These are phyloP conservation scores for Anarhynchus alexandrinus DNA, from an alignment of 2,113 vertebrate species.

Conservation along the genomic window DNA sequence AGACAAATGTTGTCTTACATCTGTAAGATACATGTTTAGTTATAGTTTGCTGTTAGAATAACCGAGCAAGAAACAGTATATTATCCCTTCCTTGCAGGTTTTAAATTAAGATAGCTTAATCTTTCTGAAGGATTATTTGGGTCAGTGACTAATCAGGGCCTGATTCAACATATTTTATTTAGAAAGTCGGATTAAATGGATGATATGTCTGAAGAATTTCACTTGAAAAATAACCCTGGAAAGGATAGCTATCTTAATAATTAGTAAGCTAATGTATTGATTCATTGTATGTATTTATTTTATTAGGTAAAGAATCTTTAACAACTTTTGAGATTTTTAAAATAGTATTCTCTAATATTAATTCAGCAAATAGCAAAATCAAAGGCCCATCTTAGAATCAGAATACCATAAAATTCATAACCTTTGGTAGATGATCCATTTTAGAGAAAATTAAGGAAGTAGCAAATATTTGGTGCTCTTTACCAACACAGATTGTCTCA, in stretches of 20 bases:
- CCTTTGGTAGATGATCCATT: neutral
- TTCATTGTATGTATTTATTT: neutral
- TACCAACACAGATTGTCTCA: conserved; percentile 22
- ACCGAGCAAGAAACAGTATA: neutral
- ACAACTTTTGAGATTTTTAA: neutral
- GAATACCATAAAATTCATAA: neutral
- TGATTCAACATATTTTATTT: conserved; percentile 8
- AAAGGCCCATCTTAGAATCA: neutral
- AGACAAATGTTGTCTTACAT: neutral
- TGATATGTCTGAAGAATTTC: neutral
- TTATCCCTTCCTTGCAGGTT: neutral
- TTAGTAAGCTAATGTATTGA: neutral
- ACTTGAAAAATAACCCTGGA: neutral
- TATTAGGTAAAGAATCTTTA: neutral
- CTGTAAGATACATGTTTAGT: neutral
- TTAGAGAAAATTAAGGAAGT: neutral
- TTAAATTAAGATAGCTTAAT: neutral
- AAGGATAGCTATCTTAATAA: neutral
- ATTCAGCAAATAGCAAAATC: neutral
- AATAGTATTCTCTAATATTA: neutral
- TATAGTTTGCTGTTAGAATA: neutral
- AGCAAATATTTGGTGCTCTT: conserved; percentile 8
- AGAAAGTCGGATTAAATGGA: conserved; percentile 4
- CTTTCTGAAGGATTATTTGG: conserved; percentile 32
- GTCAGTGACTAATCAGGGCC: conserved; percentile 9